Base-by-base conservation (phyloP, 2,888 invertebrate species). In the Hydropsyche betteni region DNA sequence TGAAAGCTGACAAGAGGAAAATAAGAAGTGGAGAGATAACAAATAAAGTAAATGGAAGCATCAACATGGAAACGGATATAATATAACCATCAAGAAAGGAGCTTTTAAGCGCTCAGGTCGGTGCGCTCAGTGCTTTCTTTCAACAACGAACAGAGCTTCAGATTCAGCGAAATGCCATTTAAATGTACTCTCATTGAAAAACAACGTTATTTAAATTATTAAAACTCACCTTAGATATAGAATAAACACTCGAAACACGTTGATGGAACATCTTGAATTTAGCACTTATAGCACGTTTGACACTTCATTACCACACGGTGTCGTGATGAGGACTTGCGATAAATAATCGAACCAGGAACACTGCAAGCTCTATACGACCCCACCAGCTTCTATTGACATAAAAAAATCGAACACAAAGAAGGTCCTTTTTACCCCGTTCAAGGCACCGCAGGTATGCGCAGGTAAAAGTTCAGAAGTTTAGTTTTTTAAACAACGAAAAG, bases 1-100 rank as follows among this genome's bases (percentile, higher is more conserved):
- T 76, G 74, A 68, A 75, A 78, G 74, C 72, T 73, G 76, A 78
- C 78, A 78, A 78, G 78, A 76, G 73, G 76, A 78, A 78, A 74
- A 78, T 74, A 75, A 64, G 69, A 68, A 64, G 64, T 64, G 61
- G 72, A 72, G 72, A 72, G 70, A 70, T 70, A 72, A 72, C 72
- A 72, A 72, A 72, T 72, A 72, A 72, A 72, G 72, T 72, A 72
- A 72, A 72, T 72, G 72, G 72, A 72, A 72, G 61, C 72, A 72
- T 72, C 72, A 72, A 61, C 72, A 72, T 72, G 72, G 55, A 72
- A 72, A 72, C 55, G 72, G 55, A 72, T 50, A 72, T 72, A 72
- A 72, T 72, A 72, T 24, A 50, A 72, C 36, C 72, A 55, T 51
- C 53, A 14, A 14, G 33, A 14, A 8, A 7, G 70, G 44, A 53